Conservation (phyloP, 2,797 vertebrate genomes). For the Heterohyrax brucei region DNA sequence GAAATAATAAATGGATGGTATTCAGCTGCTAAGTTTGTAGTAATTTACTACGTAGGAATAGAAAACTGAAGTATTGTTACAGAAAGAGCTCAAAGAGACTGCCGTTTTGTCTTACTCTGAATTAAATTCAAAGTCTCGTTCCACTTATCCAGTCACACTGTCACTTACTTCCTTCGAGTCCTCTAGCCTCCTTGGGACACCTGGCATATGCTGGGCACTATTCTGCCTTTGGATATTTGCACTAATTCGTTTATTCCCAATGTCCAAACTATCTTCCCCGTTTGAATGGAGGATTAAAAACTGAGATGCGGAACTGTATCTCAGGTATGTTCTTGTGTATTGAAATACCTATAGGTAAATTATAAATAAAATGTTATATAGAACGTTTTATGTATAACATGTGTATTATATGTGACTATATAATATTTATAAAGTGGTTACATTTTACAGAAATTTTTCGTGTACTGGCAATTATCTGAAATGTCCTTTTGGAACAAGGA, state of each 20-base stretch:
- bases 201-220: background rate
- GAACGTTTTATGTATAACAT: too few species aligned
- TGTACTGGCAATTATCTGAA: background rate
- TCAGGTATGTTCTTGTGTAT: background rate
- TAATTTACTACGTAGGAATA: background rate
- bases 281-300: slow-evolving; percentile 9
- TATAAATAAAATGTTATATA: background rate
- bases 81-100: background rate
- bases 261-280: background rate
- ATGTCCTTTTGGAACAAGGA: background rate
- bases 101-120: background rate
- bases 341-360: background rate
- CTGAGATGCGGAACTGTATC: background rate
- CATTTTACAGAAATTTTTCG: background rate
- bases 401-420: too few species aligned
- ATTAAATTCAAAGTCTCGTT: background rate
- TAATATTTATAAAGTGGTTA: background rate
- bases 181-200: background rate
- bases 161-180: background rate
- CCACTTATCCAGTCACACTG: background rate
- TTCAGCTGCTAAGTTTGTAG: background rate
- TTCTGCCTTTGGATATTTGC: background rate
- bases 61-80: background rate
- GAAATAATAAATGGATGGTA: background rate
- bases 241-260: background rate